These are phyloP conservation scores for Columbina picui DNA, from an alignment of 2,113 vertebrate genomes.

Conservation along the genomic window DNA sequence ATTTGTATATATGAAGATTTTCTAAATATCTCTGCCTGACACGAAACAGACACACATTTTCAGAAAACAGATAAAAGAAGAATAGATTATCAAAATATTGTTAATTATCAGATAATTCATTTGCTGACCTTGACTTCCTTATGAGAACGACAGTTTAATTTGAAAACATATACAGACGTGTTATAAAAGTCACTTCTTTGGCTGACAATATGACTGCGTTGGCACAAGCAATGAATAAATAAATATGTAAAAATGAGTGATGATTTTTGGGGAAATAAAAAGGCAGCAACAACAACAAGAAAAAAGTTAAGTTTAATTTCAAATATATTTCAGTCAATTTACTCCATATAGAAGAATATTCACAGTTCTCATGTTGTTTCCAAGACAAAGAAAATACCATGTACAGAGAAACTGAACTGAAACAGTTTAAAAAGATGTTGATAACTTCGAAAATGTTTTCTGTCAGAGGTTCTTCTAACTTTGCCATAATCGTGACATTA, in stretches of 20 bases:
- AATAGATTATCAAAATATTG: background rate
- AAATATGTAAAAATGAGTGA: background rate
- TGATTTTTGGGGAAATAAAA: background rate
- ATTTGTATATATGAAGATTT: background rate
- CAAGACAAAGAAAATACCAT: background rate
- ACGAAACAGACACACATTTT: background rate
- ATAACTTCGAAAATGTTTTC: background rate
- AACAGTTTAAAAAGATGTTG: background rate
- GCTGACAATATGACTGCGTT: fast-evolving
- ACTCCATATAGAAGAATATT: background rate
- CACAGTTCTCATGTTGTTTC: background rate
- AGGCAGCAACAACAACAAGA: background rate
- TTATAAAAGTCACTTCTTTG: background rate
- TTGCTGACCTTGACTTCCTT: background rate
- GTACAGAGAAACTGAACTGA: background rate
- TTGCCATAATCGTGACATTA: background rate
- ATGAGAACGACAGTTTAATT: background rate
- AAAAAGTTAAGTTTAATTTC: background rate
- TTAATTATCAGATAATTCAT: background rate
- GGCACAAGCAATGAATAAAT: background rate
- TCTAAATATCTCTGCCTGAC: background rate
- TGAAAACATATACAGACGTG: background rate
- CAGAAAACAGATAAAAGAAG: background rate
- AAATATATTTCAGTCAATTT: background rate
- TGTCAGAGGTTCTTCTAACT: background rate